phyloP scores from a whole-genome alignment of 2,113 vertebrate species.

The Clarias macrocephalus region DNA sequence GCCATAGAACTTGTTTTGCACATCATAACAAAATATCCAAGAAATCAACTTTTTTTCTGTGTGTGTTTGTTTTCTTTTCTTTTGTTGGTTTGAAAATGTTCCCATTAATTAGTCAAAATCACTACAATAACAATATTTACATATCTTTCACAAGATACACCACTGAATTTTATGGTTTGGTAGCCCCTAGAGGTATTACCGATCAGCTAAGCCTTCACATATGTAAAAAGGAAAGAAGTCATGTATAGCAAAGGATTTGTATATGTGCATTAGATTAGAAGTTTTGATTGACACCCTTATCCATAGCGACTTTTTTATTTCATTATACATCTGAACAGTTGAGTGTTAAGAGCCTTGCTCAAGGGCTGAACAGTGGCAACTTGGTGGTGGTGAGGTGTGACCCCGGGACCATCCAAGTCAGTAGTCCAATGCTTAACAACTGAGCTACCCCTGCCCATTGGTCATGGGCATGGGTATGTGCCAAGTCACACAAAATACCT shows the following conservation, averaged over 20 bases:
- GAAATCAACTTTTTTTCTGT: constrained; percentile 63
- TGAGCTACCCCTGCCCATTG: neutral
- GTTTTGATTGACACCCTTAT: no score
- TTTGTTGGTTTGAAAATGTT: constrained; percentile 47
- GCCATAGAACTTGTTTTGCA: constrained; percentile 88
- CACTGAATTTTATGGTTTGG: constrained; percentile 11
- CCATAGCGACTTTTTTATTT: no score
- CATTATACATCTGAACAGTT: no score
- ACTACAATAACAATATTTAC: neutral
- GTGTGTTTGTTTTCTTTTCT: constrained; percentile 33
- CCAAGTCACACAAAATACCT: neutral
- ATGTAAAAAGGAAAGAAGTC: neutral
- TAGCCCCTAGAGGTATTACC: neutral
- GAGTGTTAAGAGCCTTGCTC: no score
- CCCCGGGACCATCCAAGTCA: no score
- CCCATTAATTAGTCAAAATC: constrained; percentile 57
- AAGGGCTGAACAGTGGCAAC: no score
- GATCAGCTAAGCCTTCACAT: neutral
- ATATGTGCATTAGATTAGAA: neutral
- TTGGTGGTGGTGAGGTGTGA: no score
- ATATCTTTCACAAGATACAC: neutral
- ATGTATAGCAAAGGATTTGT: neutral
- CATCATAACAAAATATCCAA: constrained; percentile 82
- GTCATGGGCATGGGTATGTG: neutral
- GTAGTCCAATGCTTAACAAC: no score